phyloP scores from a whole-genome alignment of 1,140 invertebrate species.

The Kradibia gibbosae region DNA sequence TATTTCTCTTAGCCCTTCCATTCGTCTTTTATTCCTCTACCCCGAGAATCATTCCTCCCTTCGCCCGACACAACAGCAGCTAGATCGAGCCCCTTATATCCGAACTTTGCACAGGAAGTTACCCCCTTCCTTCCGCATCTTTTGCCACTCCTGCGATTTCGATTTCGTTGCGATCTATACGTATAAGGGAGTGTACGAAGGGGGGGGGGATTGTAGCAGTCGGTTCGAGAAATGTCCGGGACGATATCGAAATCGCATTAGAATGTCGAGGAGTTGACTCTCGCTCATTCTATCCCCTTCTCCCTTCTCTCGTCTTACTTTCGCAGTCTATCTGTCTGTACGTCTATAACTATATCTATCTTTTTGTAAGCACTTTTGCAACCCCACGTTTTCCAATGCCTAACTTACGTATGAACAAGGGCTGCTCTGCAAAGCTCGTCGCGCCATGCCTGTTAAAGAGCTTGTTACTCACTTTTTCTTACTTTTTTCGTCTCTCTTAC shows the following conservation, averaged over 20 bases:
- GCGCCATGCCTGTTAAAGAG: constrained; percentile 21
- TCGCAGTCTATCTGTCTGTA: constrained; percentile 9
- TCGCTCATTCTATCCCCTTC: not conserved
- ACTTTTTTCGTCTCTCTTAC: not conserved
- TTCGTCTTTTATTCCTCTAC: constrained; percentile 20
- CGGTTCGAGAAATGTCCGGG: constrained; percentile 60
- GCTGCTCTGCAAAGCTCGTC: not conserved
- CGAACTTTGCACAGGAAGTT: constrained; percentile 25
- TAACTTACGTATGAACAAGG: not conserved
- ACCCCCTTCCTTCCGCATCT: constrained; percentile 12
- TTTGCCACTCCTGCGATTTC: constrained; percentile 37
- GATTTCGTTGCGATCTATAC: constrained; percentile 16
- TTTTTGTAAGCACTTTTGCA: not conserved
- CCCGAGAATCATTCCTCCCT: not conserved
- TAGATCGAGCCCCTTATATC: constrained; percentile 20
- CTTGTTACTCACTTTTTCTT: constrained; percentile 27
- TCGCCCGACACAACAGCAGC: not conserved
- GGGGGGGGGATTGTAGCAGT: constrained; percentile 50
- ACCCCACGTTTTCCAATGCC: constrained; percentile 20
- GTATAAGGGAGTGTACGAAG: not conserved
- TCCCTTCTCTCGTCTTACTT: constrained; percentile 18
- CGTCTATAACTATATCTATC: not conserved
- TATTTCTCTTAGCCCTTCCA: constrained; percentile 17
- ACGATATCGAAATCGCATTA: constrained; percentile 66
- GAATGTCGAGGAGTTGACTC: constrained; percentile 48